Base-by-base conservation (phyloP, 2,888 invertebrate genomes). In the Dendrolimus houi region DNA sequence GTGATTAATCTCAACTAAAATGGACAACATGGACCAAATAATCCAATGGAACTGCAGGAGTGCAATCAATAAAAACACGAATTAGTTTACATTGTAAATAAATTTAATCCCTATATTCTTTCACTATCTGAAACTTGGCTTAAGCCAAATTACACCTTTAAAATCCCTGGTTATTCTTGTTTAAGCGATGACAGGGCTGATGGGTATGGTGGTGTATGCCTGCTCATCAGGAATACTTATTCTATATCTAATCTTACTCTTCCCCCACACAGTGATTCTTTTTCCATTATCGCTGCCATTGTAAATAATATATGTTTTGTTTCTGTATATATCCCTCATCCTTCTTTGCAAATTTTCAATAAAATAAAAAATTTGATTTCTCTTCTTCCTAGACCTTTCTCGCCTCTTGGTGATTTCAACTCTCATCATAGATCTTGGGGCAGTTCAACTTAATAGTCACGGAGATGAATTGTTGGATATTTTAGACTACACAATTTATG, bases 111-210 rank as follows among this genome's bases (percentile, higher is more conserved):
- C 1, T 6, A 6, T 53, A 2, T 53, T 53, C n/a, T 53, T 56
- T 1, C 53, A 13, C 12, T 53, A 42, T 58, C 58, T 8, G 55
- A 58, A 54, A 58, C 55, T 17, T 58, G 58, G 58, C 13, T 58
- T 7, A 14, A 13, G 9, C 54, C 56, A 8, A 54, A 55, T 10
- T 54, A 53, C 42, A 10, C n/a, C n/a, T 59, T 54, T 29, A n/a
- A 54, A 14, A 52, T 57, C 12, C 62, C 65, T 9, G 66, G 65
- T 9, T 67, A 59, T 54, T 53, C 63, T 7, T 65, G 66, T 59
- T 59, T 68, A 8, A 58, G 67, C 14, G 63, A 66, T 57, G 66
- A 66, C 58, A 60, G 66, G 52, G 13, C 7, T 41, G 66, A 69
- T 52, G 66, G 66, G 1, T 61, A 63, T 53, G 69, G 55, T 9